Evolutionary conservation across 2,797 vertebrate species (phyloP), one percentile per base, ranked within the genome.

Genomic region (Notoglanidium macrostoma): DNA sequence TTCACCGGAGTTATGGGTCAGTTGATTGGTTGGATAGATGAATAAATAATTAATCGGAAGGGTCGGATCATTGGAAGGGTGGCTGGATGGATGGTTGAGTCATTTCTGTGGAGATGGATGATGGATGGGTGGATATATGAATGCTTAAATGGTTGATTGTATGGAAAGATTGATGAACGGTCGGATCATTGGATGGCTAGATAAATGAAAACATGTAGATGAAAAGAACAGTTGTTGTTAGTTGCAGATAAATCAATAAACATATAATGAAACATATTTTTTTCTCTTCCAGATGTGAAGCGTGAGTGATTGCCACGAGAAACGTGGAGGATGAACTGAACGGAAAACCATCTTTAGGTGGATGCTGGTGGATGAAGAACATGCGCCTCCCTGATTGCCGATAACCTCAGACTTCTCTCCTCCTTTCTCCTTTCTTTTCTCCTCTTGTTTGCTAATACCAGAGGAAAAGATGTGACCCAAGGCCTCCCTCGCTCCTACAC

Each of bases 401-500:
- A 85, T 85, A 85, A 74, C 70, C 17, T 74, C 70, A 44, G 11
- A 44, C 70, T 46, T 15, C 23, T 21, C 55, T 29, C 15, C 8
- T 74, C 7, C 21, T 26, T 12, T 73, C 5, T 82, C 79, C n/a
- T 15, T 23, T 44, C 23, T 40, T 44, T 73, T 63, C 35, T 85
- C 14, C 32, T 44, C 91, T 93, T 92, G 90, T 93, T 94, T 88
- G 91, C 67, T 68, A 29, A 93, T 90, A 92, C 92, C 91, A 91
- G 91, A 59, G 80, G 93, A 92, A 90, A 92, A 86, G 86, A 89
- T 91, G 91, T 95, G 94, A 96, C 94, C 95, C 94, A 94, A 94
- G 92, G 93, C 93, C 92, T 86, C 91, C 90, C 89, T 87, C 84
- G 87, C 87, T 88, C 88, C 89, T 86, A 93, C 90, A 76, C 78